Percentiles rank a stretch among this genome's conserved stretches.
Evolutionary conservation across 2,797 vertebrate genomes (phyloP).

Genomic region (Acipenser ruthenus): DNA sequence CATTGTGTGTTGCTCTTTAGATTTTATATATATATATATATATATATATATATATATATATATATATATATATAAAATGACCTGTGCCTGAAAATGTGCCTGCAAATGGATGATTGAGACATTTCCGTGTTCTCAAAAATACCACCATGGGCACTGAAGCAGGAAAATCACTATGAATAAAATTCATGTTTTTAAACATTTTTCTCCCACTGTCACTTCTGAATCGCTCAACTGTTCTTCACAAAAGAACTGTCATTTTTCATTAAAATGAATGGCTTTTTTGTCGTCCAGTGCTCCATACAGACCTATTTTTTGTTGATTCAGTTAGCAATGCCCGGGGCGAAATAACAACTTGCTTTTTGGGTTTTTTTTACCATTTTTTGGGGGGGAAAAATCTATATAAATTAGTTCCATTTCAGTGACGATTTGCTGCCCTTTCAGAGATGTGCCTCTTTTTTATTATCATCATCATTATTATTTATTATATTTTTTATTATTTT

Average conservation of each 20-base stretch:
- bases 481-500: slow-evolving; percentile 59
- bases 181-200: slow-evolving; percentile 41
- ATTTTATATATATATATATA: no score
- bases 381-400: slow-evolving; percentile 23
- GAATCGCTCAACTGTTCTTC: slow-evolving; percentile 57
- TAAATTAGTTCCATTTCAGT: slow-evolving; percentile 64
- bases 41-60: no score
- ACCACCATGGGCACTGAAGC: slow-evolving; percentile 22
- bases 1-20: no score
- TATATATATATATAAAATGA: no score
- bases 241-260: slow-evolving; percentile 69
- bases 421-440: slow-evolving; percentile 68
- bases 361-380: slow-evolving; percentile 50
- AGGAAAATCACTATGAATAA: slow-evolving; percentile 44
- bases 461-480: slow-evolving; percentile 70
- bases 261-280: slow-evolving; percentile 60
- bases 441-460: slow-evolving; percentile 73
- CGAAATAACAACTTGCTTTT: slow-evolving; percentile 66
- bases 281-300: slow-evolving; percentile 50
- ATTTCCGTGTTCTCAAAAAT: slow-evolving; percentile 27
- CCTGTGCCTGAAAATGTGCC: no score
- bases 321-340: slow-evolving; percentile 56
- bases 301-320: slow-evolving; percentile 54
- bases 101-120: no score
- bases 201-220: slow-evolving; percentile 38